Conservation (phyloP, 2,113 vertebrate species). For the Oryzias javanicus region DNA sequence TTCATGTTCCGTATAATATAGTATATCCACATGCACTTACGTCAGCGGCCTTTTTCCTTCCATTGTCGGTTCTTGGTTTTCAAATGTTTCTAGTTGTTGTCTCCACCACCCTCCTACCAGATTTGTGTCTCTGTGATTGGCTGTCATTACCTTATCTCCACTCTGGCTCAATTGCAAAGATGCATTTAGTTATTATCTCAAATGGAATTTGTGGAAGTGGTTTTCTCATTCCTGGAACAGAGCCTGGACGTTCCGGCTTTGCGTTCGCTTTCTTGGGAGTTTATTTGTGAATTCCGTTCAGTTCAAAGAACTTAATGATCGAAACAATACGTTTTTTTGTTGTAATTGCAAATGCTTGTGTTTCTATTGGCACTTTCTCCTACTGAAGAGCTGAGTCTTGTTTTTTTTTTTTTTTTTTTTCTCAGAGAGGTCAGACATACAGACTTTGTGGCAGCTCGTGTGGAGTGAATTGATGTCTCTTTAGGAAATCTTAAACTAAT, state of each 20-base stretch:
- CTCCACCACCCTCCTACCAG: not conserved
- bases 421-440: not conserved
- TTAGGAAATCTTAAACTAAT: not conserved
- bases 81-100: not conserved
- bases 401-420: not conserved
- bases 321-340: too few relatives aligned
- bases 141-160: constrained; percentile 2
- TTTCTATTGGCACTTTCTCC: not conserved
- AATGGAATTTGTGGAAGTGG: constrained; percentile 2
- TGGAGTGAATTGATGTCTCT: not conserved
- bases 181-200: constrained; percentile 1
- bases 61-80: too few relatives aligned
- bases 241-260: not conserved
- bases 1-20: too few relatives aligned
- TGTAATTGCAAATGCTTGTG: not conserved
- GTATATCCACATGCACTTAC: too few relatives aligned
- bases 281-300: not conserved
- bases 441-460: too few relatives aligned
- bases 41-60: too few relatives aligned
- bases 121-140: not conserved
- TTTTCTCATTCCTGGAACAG: constrained; percentile 3
- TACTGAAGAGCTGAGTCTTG: not conserved
- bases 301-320: not conserved
- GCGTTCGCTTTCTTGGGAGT: not conserved
- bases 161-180: not conserved